These are phyloP conservation scores for Dallia pectoralis DNA, from an alignment of 2,797 vertebrate species.

Conservation along the genomic window DNA sequence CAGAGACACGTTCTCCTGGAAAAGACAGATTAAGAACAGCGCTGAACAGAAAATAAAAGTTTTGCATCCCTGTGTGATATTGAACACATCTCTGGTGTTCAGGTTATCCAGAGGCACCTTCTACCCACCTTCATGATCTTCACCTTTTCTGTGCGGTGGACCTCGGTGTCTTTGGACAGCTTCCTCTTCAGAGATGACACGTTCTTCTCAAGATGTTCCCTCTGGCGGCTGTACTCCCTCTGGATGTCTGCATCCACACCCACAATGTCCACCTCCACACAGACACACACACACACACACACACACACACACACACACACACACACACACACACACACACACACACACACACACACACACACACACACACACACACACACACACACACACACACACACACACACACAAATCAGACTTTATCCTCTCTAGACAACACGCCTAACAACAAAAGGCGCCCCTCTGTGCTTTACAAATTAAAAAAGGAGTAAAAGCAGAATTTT, in stretches of 20 bases:
- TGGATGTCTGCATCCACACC: constrained; percentile 74
- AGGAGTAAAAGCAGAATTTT: too few relatives aligned
- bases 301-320: constrained; percentile 6
- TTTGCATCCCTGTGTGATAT: not conserved
- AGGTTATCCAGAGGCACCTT: not conserved
- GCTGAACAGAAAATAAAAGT: not conserved
- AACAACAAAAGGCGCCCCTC: too few relatives aligned
- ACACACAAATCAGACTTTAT: not conserved
- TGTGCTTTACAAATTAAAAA: too few relatives aligned
- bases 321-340: not conserved
- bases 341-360: not conserved
- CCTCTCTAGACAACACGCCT: too few relatives aligned
- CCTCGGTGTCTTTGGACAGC: constrained; percentile 73
- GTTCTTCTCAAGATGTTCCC: constrained; percentile 80
- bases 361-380: not conserved
- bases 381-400: not conserved
- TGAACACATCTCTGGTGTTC: not conserved
- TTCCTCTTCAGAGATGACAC: constrained; percentile 78
- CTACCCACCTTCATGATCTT: constrained; percentile 82
- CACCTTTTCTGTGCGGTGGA: constrained; percentile 75
- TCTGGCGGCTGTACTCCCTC: constrained; percentile 71
- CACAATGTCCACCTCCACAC: constrained; percentile 74
- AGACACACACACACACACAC: not conserved
- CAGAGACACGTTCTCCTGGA: constrained; percentile 85
- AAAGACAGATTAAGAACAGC: not conserved